phyloP scores from a whole-genome alignment of 2,888 invertebrate species.

The Agrochola litura region DNA sequence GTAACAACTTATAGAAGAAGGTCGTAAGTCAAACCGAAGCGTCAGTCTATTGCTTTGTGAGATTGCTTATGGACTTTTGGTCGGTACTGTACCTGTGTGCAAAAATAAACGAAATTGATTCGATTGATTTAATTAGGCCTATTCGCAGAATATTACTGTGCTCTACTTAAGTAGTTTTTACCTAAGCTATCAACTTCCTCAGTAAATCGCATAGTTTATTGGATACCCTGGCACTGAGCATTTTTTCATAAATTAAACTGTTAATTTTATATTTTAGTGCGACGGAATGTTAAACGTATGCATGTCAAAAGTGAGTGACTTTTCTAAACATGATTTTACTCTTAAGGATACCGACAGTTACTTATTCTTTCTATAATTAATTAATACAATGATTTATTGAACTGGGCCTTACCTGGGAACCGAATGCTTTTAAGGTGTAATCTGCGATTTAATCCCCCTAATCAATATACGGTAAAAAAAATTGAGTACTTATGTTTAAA shows the following conservation, averaged over 20 bases:
- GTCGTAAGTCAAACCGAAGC: too few species aligned
- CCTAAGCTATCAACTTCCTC: not conserved
- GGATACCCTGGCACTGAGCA: too few species aligned
- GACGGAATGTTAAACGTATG: constrained; percentile 62
- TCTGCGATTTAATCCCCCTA: not conserved
- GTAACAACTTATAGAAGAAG: too few species aligned
- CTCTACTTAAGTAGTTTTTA: not conserved
- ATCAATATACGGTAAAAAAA: too few species aligned
- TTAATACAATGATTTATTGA: not conserved
- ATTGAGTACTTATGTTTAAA: not conserved
- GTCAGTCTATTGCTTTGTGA: too few species aligned
- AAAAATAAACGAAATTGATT: not conserved
- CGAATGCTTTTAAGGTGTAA: not conserved
- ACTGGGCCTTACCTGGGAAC: not conserved
- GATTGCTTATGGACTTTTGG: too few species aligned
- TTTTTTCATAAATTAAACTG: not conserved
- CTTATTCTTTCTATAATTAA: not conserved
- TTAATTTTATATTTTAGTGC: constrained; percentile 51
- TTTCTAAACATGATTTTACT: not conserved
- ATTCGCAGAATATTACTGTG: not conserved
- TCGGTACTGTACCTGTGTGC: too few species aligned
- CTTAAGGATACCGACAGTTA: not conserved
- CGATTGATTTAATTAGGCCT: not conserved
- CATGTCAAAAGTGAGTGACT: constrained; percentile 61
- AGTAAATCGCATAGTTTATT: not conserved